Base-by-base conservation (phyloP, 1,140 invertebrate species). In the Tetragnatha versicolor region DNA sequence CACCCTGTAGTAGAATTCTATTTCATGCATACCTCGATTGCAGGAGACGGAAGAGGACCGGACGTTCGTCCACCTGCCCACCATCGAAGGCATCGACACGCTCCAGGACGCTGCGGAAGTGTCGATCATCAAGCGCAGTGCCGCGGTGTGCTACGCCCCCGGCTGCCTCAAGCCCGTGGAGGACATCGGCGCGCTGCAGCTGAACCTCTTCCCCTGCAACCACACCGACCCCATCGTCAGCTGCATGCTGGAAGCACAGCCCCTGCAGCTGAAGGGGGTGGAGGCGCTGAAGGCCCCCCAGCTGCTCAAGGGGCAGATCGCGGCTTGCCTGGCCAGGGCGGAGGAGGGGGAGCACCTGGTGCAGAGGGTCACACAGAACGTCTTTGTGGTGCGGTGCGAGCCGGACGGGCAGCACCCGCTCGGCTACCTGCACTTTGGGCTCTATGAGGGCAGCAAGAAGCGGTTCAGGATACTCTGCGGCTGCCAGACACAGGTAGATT, bases 311-410 rank as follows among this genome's bases (percentile, higher is more conserved):
- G 88, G 92, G 84, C 90, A 89, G 79, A 89, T 93, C 20, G 91
- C 89, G 88, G 82, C 89, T 25, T 82, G 92, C 65, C 89, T 89
- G 1, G 10, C 22, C 10, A 77, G 55, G 31, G 89, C 88, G 12
- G 90, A 91, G 84, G 90, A 89, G 12, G 87, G 89, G 25, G 91
- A 90, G 25, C 90, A 91, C 2, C 84, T 93, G 14, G 91, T 94
- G 10, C 92, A 94, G 84, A 88, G 92, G 82, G 90, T 93, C 27
- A 92, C 92, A 1, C 92, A 92, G 85, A 90, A 90, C 81, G 90
- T 92, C 39, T 92, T 94, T 90, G 92, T 90, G 47, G 91, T 93
- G 0, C 92, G 91, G 84, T 93, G 92, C 84, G 90, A 91, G 84
- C 87, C 89, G 17, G 90, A 89, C 73, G 86, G 89, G 1, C 91